Base-by-base conservation (phyloP, 2,888 invertebrate genomes). In the Ariolimax columbianus region DNA sequence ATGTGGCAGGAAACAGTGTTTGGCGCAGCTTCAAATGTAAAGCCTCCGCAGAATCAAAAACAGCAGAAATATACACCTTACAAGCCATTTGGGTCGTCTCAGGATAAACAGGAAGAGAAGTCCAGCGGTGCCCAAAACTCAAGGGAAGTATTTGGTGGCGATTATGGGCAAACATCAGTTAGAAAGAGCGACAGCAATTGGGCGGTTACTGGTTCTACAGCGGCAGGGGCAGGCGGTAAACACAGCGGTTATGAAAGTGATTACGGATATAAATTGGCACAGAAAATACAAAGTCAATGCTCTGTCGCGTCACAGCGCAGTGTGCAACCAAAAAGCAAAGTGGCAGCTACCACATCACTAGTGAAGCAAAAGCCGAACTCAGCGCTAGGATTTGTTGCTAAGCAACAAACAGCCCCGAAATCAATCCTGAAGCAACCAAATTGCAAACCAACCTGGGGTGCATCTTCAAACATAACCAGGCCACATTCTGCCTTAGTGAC, bases 1-100 rank as follows among this genome's bases (percentile, higher is more conserved):
- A 82, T 82, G 82, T 82, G 82, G 82, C 33, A 51, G 36, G 72
- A 82, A 36, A 55, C 55, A 2, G 70, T 82, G 3, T 36, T 59
- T 17, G 73, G 73, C 0, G 0, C 26, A 14, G 2, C 19, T 6
- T 1, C 26, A 14, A 17, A 4, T 1, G 26, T 19, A 36, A 55
- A 70, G 26, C 33, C 51, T 55, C 40, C 26, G 0, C 36, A 19
- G 17, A 72, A 47, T 23, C 68, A 43, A 38, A 70, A 47, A 17
- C 26, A 19, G 33, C 59, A 63, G n/a, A 82, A 82, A 40, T 82
- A 82, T 40, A 72, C 33, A 19, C 82, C 82, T 14, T 82, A 82
- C 82, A 70, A 72, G 63, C 82, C 82, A 0, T 7, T n/a, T 23
- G 14, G 1, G 2, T 2, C 59, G n/a, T 14, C n/a, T 3, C 26